A percentile compares a stretch with the other conserved stretches of the same genome.
These are phyloP conservation scores for Ptychoptera contaminata DNA, from an alignment of 2,888 invertebrate species.

Conservation along the genomic window DNA sequence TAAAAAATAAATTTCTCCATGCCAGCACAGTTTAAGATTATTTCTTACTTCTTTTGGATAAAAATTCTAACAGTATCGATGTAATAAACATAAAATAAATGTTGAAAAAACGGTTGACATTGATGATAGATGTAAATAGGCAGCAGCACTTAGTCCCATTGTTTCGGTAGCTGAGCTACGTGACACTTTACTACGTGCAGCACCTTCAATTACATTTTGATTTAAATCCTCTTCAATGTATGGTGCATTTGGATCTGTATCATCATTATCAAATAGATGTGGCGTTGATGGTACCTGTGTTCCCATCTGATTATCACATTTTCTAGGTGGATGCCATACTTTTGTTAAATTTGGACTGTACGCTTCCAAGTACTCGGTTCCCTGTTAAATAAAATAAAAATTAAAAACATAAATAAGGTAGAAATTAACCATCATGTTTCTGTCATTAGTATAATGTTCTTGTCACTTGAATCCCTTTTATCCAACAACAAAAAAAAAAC, in stretches of 20 bases:
- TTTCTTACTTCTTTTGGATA: no score
- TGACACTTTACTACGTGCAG: conserved; percentile 39
- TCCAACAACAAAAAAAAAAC: no score
- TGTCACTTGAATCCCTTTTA: no score
- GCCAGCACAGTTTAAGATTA: no score
- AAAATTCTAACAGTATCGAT: no score
- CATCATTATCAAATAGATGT: conserved; percentile 25
- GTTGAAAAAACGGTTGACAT: no score
- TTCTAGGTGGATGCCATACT: conserved; percentile 20
- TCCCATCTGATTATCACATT: neutral
- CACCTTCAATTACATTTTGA: conserved; percentile 30
- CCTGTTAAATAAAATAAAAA: conserved; percentile 17
- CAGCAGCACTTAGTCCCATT: conserved; percentile 30
- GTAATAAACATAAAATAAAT: no score
- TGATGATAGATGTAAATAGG: no score
- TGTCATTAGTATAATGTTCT: no score
- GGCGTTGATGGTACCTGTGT: neutral
- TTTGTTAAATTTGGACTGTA: conserved; percentile 30
- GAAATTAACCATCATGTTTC: neutral
- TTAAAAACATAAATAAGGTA: neutral
- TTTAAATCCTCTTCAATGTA: conserved; percentile 15
- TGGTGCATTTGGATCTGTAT: conserved; percentile 20
- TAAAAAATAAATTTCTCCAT: no score
- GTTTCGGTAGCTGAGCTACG: conserved; percentile 42
- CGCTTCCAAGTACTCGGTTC: conserved; percentile 29